These are phyloP conservation scores for Drosophila rellima DNA, from an alignment of 2,888 invertebrate genomes.

Conservation along the genomic window DNA sequence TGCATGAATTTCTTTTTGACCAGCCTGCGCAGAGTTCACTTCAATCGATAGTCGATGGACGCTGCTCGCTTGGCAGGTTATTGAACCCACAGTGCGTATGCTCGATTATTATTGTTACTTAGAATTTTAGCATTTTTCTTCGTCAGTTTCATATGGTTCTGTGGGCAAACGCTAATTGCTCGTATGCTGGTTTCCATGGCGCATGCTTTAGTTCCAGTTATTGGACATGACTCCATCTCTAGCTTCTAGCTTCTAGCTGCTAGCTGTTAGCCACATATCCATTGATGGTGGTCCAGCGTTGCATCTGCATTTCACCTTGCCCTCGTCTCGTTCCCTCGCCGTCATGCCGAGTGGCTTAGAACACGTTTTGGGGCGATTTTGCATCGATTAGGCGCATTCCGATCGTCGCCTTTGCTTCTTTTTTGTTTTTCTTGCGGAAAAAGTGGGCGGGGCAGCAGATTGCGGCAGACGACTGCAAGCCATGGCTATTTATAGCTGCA, in stretches of 20 bases:
- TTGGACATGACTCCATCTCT: conserved; percentile 66
- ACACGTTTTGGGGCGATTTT: conserved; percentile 75
- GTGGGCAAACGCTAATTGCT: conserved; percentile 70
- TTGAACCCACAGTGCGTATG: conserved; percentile 57
- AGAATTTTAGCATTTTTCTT: conserved; percentile 21
- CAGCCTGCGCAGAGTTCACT: conserved; percentile 2
- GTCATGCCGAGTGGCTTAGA: conserved; percentile 52
- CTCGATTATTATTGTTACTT: conserved; percentile 64
- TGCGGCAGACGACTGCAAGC: conserved; percentile 49
- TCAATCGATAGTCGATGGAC: conserved; percentile 36
- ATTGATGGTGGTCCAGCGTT: conserved; percentile 62
- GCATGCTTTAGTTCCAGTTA: conserved; percentile 80
- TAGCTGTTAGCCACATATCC: conserved; percentile 30
- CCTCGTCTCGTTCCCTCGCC: neutral
- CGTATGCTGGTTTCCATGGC: conserved; percentile 31
- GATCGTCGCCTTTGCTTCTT: conserved; percentile 61
- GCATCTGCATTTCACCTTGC: conserved; percentile 22
- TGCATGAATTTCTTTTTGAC: conserved; percentile 42
- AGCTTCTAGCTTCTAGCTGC: neutral
- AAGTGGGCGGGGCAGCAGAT: conserved; percentile 65
- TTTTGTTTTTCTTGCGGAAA: conserved; percentile 8
- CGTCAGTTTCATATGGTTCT: conserved; percentile 41
- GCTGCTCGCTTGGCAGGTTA: conserved; percentile 67
- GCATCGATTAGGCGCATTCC: conserved; percentile 81
- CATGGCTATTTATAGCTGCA: conserved; percentile 76